Evolutionary conservation across 2,797 vertebrate species (phyloP), one percentile per base, ranked within the genome.

Genomic region (Momotus momota): DNA sequence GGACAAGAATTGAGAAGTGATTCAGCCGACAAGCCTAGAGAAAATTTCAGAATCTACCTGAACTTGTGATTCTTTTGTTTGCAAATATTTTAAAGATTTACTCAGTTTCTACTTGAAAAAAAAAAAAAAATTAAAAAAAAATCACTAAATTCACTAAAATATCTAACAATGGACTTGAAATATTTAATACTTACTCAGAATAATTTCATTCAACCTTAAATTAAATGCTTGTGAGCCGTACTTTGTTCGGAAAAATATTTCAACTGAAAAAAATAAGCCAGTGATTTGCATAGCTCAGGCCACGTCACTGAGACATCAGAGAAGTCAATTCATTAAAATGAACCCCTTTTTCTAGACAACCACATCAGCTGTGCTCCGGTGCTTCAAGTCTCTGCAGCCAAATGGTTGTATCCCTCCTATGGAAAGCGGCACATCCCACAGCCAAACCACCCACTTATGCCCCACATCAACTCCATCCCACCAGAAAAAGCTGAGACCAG

Each of bases 361-460:
- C 1, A 1, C 46, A n/a, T 29, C 40, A 48, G 16, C 12, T 3
- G 5, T 9, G 31, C 12, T 69, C n/a, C n/a, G 1, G 0, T 6
- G 31, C 1, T 54, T 46, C 1, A 25, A 13, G 18, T 4, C 35
- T 29, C 81, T 35, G 31, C 61, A 73, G 14, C 26, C 51, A 41
- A 31, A 52, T 1, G 4, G 11, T 0, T 48, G 45, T 7, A 27
- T 4, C 18, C 16, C 7, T 52, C 2, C 9, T 14, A 8, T 26
- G 29, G 40, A 66, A 70, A 71, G 35, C 18, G 77, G 31, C 48
- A 48, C 4, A 5, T 2, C 8, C 35, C 8, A 3, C 33, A 51
- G 29, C 31, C 52, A 19, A 41, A n/a, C 12, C 10, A 2, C n/a
- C 29, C 21, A 0, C 20, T 21, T 25, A 12, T 31, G 19, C 38